Evolutionary conservation across 2,113 vertebrate genomes (phyloP), one percentile per base, ranked within the genome.

Genomic region (Talpa occidentalis): DNA sequence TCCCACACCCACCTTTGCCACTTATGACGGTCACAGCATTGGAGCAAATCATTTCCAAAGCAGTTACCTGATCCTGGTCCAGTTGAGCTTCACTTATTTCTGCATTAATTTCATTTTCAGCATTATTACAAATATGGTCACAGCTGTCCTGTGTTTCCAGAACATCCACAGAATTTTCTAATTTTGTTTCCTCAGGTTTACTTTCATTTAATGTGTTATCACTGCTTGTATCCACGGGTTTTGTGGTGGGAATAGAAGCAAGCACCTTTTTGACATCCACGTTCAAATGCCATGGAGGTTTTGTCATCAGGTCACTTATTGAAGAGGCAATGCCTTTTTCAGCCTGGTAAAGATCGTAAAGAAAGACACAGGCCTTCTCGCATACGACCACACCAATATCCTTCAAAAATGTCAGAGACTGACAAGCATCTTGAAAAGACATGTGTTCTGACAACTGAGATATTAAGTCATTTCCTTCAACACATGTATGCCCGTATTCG

Each of bases 1-100:
- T 99, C 44, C 99, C 99, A 94, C 98, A 99, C 26, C 99, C 99
- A 9, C 98, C 99, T 95, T 99, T 99, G 44, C 99, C 99, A 87
- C 99, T 99, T 91, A 99, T 97, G 87, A 99, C 93, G 0, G 99
- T 99, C 85, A 99, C 98, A 11, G 99, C 97, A 88, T 99, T 99
- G 81, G 96, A 93, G 90, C 99, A 99, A 70, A 99, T 98, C 98
- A 98, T 98, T 90, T 98, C 42, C 67, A 98, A 24, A 59, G 99
- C 99, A 35, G 66, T 96, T 72, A 98, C 64, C 52, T 99, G 99
- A 92, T 99, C 98, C n/a, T 14, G 82, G 72, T 99, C 99, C 74
- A 98, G 72, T 0, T 96, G 94, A 54, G 59, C 37, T 7, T 95
- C 84, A 44, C 10, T 59, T 24, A 69, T 10, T 80, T 97, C 78